These are phyloP conservation scores for Thymelicus acteon DNA, from an alignment of 2,888 invertebrate species.

Conservation along the genomic window DNA sequence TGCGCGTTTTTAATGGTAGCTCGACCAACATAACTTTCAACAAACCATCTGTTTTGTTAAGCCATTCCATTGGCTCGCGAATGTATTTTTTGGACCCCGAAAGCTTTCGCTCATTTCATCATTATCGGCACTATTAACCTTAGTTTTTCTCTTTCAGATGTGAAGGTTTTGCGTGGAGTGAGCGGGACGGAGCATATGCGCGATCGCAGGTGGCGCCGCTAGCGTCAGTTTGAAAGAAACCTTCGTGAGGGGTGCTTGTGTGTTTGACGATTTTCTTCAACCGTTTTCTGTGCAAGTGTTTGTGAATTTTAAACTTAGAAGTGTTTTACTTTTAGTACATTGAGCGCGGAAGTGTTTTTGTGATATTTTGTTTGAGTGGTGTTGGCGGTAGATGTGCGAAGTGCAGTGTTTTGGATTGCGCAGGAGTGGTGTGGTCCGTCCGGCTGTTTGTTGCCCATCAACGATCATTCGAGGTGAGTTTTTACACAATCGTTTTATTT, in stretches of 20 bases:
- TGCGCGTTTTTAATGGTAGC: neutral
- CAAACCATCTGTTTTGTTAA: constrained; percentile 11
- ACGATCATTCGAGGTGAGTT: constrained; percentile 55
- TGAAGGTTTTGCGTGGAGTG: constrained; percentile 37
- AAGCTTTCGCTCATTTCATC: constrained; percentile 38
- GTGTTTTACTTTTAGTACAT: neutral
- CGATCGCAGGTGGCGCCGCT: constrained; percentile 51
- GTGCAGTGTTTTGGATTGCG: constrained; percentile 44
- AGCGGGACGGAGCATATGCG: constrained; percentile 40
- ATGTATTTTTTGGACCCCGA: constrained; percentile 38
- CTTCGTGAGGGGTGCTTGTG: constrained; percentile 45
- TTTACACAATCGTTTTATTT: constrained; percentile 23
- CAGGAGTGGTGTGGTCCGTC: constrained; percentile 38
- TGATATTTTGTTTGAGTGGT: neutral
- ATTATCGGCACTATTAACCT: constrained; percentile 37
- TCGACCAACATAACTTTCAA: constrained; percentile 29
- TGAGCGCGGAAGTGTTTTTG: neutral
- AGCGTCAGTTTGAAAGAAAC: constrained; percentile 59
- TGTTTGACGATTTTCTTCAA: constrained; percentile 29
- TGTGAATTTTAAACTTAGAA: constrained; percentile 1
- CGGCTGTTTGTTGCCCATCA: no score
- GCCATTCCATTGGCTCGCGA: constrained; percentile 27
- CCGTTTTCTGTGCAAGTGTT: constrained; percentile 18
- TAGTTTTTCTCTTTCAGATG: constrained; percentile 51
- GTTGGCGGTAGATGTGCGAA: constrained; percentile 20